These are phyloP conservation scores for Pachyuromys duprasi DNA, from an alignment of 2,797 vertebrate genomes.

Conservation along the genomic window DNA sequence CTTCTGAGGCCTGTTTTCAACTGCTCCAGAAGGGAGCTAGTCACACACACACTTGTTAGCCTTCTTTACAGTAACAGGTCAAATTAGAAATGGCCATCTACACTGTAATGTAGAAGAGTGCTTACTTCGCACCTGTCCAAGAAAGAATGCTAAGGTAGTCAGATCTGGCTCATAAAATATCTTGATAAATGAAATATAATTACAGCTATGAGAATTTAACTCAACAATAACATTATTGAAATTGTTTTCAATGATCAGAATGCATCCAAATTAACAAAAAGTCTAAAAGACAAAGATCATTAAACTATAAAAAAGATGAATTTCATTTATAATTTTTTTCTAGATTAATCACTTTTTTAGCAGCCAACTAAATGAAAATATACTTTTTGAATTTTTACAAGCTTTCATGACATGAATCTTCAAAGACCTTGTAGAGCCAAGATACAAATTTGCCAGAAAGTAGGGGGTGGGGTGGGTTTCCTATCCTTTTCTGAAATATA, in stretches of 20 bases:
- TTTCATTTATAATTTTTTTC: slow-evolving; percentile 15
- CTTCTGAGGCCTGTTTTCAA: slow-evolving; percentile 83
- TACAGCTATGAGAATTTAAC: slow-evolving; percentile 42
- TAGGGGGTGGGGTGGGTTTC: neutral
- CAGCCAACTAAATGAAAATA: slow-evolving; percentile 58
- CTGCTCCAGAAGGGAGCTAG: slow-evolving; percentile 82
- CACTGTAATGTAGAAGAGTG: slow-evolving; percentile 66
- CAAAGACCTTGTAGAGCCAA: slow-evolving; percentile 22
- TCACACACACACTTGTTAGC: slow-evolving; percentile 78
- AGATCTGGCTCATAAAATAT: slow-evolving; percentile 49
- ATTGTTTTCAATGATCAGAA: slow-evolving; percentile 56
- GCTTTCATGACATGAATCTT: slow-evolving; percentile 53
- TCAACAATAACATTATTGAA: slow-evolving; percentile 57
- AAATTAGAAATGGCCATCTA: slow-evolving; percentile 76
- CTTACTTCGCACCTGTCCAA: slow-evolving; percentile 51
- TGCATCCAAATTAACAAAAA: slow-evolving; percentile 52
- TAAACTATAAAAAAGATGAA: slow-evolving; percentile 58
- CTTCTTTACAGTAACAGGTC: slow-evolving; percentile 81
- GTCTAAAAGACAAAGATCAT: slow-evolving; percentile 62
- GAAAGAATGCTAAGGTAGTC: slow-evolving; percentile 45
- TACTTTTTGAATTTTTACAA: slow-evolving; percentile 38
- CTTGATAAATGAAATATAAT: slow-evolving; percentile 56
- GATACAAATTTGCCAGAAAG: slow-evolving; percentile 39
- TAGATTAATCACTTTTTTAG: slow-evolving; percentile 55
- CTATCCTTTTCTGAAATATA: slow-evolving; percentile 52